phyloP scores from a whole-genome alignment of 1,140 invertebrate species.

The Anthonomus grandis region DNA sequence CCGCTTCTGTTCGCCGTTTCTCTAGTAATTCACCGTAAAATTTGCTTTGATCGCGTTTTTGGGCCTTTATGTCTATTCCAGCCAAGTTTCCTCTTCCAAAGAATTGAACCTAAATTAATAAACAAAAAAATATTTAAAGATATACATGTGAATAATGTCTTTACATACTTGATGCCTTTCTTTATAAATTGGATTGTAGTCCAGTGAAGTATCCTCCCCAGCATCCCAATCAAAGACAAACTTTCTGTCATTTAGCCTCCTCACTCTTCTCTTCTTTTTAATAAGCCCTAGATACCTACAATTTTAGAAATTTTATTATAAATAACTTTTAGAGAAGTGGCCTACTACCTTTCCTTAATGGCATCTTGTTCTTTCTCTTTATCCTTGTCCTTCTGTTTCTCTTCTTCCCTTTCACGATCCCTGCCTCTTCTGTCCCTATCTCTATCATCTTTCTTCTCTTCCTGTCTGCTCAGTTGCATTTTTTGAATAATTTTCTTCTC shows the following conservation, averaged over 20 bases:
- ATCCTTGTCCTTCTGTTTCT: conserved; percentile 66
- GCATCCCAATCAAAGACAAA: conserved; percentile 99
- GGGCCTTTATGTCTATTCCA: conserved; percentile 95
- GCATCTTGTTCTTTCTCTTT: conserved; percentile 90
- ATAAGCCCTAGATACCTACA: conserved; percentile 80
- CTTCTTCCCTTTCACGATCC: conserved; percentile 53
- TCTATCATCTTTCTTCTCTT: conserved; percentile 38
- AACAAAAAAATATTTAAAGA: not conserved
- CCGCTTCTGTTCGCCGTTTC: conserved; percentile 90
- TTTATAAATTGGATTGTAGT: conserved; percentile 97
- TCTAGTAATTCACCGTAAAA: conserved; percentile 97
- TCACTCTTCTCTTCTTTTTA: conserved; percentile 89
- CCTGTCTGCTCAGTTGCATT: conserved; percentile 34
- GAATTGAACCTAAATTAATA: conserved; percentile 72
- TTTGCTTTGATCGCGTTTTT: conserved; percentile 96
- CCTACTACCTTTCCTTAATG: conserved; percentile 73
- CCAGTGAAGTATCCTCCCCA: conserved; percentile 94
- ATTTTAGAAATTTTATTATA: too few species aligned
- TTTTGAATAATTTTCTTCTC: conserved; percentile 58
- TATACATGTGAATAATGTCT: conserved; percentile 8
- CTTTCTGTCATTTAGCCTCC: conserved; percentile 95
- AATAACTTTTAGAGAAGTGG: not conserved
- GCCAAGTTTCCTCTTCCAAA: conserved; percentile 97
- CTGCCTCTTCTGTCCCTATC: conserved; percentile 34
- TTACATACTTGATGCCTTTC: conserved; percentile 83